Evolutionary conservation across 2,888 invertebrate genomes (phyloP).

Genomic region (Pimpla rufipes): DNA sequence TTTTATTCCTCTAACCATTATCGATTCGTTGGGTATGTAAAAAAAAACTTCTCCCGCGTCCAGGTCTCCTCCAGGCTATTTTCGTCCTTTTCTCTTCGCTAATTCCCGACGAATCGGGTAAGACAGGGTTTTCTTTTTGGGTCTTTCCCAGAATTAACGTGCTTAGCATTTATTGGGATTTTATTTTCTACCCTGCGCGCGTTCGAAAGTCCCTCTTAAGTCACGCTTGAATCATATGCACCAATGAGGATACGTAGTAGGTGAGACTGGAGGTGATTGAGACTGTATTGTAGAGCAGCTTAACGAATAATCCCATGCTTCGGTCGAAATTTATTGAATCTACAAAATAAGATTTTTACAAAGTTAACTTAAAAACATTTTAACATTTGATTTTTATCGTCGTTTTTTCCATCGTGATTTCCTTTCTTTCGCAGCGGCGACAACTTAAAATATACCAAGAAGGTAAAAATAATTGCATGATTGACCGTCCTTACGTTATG

Average conservation of each 20-base stretch:
- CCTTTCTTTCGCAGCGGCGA: no score
- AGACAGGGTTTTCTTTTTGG: background rate
- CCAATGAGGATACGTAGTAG: background rate
- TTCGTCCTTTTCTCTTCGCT: conserved; percentile 20
- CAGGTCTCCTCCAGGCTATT: conserved; percentile 6
- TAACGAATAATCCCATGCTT: background rate
- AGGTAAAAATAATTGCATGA: no score
- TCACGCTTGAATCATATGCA: background rate
- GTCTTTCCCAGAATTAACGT: conserved; percentile 6
- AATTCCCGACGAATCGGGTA: conserved; percentile 11
- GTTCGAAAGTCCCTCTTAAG: conserved; percentile 7
- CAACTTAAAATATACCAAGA: no score
- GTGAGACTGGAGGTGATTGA: background rate
- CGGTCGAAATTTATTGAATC: no score
- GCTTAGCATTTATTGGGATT: background rate
- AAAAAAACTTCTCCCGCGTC: conserved; percentile 30
- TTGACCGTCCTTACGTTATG: no score
- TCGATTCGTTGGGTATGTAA: conserved; percentile 26
- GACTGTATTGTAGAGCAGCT: background rate
- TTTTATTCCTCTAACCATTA: conserved; percentile 34
- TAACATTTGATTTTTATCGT: no score
- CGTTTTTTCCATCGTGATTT: no score
- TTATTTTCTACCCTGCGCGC: background rate
- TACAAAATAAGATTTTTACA: no score
- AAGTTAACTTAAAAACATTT: no score